These are phyloP conservation scores for Phaethon lepturus DNA, from an alignment of 2,113 vertebrate genomes.

Conservation along the genomic window DNA sequence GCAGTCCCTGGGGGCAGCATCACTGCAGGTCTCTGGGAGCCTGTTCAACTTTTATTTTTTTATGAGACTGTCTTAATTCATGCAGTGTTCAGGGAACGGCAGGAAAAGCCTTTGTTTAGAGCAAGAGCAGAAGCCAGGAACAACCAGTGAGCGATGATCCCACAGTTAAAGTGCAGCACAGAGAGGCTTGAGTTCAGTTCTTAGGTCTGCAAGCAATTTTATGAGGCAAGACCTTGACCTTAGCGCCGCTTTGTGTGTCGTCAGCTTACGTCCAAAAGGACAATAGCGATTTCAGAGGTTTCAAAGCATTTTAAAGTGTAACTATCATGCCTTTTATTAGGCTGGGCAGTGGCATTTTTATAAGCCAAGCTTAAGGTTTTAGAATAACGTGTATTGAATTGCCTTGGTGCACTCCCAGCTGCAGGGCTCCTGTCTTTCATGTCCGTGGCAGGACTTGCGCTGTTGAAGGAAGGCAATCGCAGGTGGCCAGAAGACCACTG, in stretches of 20 bases:
- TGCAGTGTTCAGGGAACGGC: background rate
- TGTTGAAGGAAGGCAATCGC: background rate
- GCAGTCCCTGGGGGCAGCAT: background rate
- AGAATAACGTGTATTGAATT: background rate
- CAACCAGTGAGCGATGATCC: background rate
- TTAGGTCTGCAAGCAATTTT: slow-evolving; percentile 3
- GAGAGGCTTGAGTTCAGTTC: background rate
- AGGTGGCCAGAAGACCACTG: background rate
- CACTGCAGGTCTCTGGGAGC: slow-evolving; percentile 4
- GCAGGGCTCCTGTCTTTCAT: background rate
- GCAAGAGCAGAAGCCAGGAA: background rate
- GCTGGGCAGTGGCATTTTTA: background rate
- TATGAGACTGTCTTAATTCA: slow-evolving; percentile 15
- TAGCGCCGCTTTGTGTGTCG: background rate
- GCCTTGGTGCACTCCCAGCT: rapidly evolving
- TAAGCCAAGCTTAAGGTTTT: slow-evolving; percentile 9
- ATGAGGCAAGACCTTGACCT: slow-evolving; percentile 30
- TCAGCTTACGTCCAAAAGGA: background rate
- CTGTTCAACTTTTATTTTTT: slow-evolving; percentile 21
- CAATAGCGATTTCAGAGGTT: slow-evolving; percentile 32
- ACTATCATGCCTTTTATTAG: background rate
- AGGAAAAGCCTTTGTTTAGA: slow-evolving; percentile 15
- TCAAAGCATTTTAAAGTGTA: slow-evolving; percentile 47
- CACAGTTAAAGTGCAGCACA: background rate
- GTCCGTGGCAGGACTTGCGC: background rate